These are phyloP conservation scores for Anthopleura sola DNA, from an alignment of 64 coral and sea anemone species.

Conservation along the genomic window DNA sequence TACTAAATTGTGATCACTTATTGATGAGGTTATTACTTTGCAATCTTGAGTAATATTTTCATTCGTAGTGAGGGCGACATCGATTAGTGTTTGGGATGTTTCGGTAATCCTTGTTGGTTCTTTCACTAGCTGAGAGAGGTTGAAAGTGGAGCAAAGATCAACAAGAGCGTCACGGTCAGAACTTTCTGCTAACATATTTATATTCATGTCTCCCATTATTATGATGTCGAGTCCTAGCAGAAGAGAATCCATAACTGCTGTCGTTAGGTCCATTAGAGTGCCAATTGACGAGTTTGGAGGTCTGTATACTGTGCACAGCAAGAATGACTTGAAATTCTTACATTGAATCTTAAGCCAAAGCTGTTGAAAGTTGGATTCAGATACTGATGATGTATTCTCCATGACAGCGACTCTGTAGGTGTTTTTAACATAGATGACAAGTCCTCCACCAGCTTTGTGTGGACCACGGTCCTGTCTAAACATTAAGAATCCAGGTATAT, in stretches of 20 bases:
- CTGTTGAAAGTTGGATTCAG: slow-evolving; percentile 48
- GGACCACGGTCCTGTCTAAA: slow-evolving; percentile 34
- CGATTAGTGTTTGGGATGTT: slow-evolving; percentile 25
- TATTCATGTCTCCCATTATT: slow-evolving; percentile 27
- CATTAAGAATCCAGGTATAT: slow-evolving; percentile 26
- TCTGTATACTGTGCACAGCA: slow-evolving; percentile 38
- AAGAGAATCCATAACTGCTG: slow-evolving; percentile 34
- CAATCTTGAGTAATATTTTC: too few species aligned
- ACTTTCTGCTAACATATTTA: not conserved
- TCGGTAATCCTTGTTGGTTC: slow-evolving; percentile 35
- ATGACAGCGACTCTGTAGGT: slow-evolving; percentile 18
- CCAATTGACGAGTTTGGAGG: slow-evolving; percentile 31
- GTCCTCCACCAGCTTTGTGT: slow-evolving; percentile 32
- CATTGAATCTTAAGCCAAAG: slow-evolving; percentile 47
- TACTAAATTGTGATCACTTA: too few species aligned
- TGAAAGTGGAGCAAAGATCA: not conserved
- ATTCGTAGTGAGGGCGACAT: too few species aligned
- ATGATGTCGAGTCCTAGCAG: slow-evolving; percentile 40
- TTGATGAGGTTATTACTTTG: too few species aligned
- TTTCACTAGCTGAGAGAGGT: not conserved
- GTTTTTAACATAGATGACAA: slow-evolving; percentile 47
- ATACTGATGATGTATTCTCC: not conserved
- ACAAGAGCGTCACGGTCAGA: slow-evolving; percentile 13
- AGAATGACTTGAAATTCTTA: slow-evolving; percentile 35
- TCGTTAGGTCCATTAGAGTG: slow-evolving; percentile 20